Percentiles rank a stretch among this genome's conserved stretches.
Conservation (phyloP, 2,888 invertebrate species). For the Ptilodon capucinus region DNA sequence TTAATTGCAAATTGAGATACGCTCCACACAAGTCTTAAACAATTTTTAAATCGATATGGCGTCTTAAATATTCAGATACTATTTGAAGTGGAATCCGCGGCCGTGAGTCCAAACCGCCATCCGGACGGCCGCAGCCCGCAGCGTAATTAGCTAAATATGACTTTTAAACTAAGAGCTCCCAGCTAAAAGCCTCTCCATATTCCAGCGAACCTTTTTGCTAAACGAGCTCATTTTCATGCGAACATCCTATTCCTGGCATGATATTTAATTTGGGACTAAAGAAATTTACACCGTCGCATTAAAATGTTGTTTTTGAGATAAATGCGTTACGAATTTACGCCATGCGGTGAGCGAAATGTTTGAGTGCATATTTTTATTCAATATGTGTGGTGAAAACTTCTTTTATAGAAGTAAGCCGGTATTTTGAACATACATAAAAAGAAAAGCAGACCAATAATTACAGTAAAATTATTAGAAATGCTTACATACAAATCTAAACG, state of each 20-base stretch:
- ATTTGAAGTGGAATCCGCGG: constrained; percentile 46
- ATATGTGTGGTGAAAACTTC: neutral
- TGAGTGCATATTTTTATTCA: constrained; percentile 31
- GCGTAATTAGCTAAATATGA: constrained; percentile 76
- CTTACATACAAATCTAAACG: no score
- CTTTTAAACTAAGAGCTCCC: constrained; percentile 70
- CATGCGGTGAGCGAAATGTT: constrained; percentile 18
- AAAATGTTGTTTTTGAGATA: constrained; percentile 52
- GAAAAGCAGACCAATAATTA: no score
- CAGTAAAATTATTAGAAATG: no score
- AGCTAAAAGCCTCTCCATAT: constrained; percentile 54
- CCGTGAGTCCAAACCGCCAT: constrained; percentile 45
- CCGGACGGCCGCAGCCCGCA: constrained; percentile 53
- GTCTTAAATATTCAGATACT: constrained; percentile 51
- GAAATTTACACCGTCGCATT: constrained; percentile 54
- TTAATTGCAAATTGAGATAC: constrained; percentile 35
- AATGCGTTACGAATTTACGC: constrained; percentile 41
- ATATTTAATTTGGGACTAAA: constrained; percentile 52
- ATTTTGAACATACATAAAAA: no score
- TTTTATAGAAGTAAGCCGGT: no score
- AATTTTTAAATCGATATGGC: constrained; percentile 37
- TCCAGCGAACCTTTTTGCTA: constrained; percentile 55
- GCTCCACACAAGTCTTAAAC: constrained; percentile 32
- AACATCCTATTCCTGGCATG: constrained; percentile 40
- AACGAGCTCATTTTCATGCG: constrained; percentile 54